A percentile compares a stretch with the other conserved stretches of the same genome.
phyloP scores from a whole-genome alignment of 2,113 vertebrate species.

The Hemichromis elongatus region DNA sequence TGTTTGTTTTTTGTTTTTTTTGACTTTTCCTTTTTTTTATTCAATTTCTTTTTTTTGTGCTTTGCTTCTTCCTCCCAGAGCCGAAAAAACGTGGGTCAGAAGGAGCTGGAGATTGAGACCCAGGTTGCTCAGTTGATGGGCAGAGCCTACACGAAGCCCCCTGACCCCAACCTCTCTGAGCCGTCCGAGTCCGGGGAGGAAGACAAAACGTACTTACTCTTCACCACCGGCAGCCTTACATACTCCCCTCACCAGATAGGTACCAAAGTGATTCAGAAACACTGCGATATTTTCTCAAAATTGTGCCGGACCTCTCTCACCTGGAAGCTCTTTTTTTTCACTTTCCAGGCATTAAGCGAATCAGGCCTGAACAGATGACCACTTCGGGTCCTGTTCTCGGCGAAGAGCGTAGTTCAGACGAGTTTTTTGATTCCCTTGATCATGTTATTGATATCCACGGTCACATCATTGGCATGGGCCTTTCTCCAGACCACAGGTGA shows the following conservation, averaged over 20 bases:
- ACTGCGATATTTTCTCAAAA: not conserved
- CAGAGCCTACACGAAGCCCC: constrained; percentile 74
- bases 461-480: constrained; percentile 96
- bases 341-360: constrained; percentile 86
- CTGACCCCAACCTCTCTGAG: constrained; percentile 63
- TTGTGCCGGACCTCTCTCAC: not conserved
- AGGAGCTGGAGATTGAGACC: constrained; percentile 78
- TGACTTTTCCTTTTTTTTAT: not conserved
- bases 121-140: constrained; percentile 85
- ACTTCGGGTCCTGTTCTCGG: constrained; percentile 88
- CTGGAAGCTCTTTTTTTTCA: not conserved
- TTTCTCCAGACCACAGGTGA: constrained; percentile 95
- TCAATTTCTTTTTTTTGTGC: not conserved
- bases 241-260: constrained; percentile 97
- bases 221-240: constrained; percentile 96
- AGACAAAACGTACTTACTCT: constrained; percentile 89
- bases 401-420: constrained; percentile 83
- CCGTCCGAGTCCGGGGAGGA: constrained; percentile 47
- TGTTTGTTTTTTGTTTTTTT: not conserved
- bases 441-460: constrained; percentile 95
- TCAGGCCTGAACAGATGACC: constrained; percentile 95
- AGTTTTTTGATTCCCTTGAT: constrained; percentile 94
- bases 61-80: constrained; percentile 24
- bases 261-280: constrained; percentile 41
- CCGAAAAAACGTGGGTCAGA: constrained; percentile 46